Percentiles rank a stretch among this genome's conserved stretches.
Evolutionary conservation across 2,888 invertebrate species (phyloP).

Genomic region (Cylloceria caligata): DNA sequence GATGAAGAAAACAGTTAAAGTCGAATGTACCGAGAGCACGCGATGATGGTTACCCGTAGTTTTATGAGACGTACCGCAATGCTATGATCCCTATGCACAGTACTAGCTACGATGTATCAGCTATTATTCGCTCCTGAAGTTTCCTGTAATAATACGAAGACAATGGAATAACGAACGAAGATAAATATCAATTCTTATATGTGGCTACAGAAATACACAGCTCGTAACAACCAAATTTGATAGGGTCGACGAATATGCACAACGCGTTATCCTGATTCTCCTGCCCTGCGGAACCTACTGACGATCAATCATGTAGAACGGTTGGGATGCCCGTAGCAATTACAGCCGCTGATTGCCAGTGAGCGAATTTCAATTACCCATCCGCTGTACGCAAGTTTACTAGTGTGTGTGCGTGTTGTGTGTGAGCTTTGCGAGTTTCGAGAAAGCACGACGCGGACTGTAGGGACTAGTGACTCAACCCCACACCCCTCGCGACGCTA

Average conservation of each 20-base stretch:
- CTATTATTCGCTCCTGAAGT: slow-evolving; percentile 38
- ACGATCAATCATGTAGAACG: slow-evolving; percentile 70
- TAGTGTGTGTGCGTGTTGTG: slow-evolving; percentile 9
- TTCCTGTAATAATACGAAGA: slow-evolving; percentile 47
- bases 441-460: slow-evolving; percentile 52
- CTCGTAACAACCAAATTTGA: slow-evolving; percentile 19
- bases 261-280: slow-evolving; percentile 47
- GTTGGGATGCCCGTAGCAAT: slow-evolving; percentile 72
- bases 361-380: slow-evolving; percentile 77
- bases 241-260: slow-evolving; percentile 21
- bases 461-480: slow-evolving; percentile 43
- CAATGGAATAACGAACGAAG: slow-evolving; percentile 13
- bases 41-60: slow-evolving; percentile 65
- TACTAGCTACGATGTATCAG: slow-evolving; percentile 16
- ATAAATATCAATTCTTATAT: slow-evolving; percentile 15
- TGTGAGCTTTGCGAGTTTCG: slow-evolving; percentile 43
- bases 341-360: slow-evolving; percentile 72
- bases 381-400: slow-evolving; percentile 50
- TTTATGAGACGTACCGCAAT: slow-evolving; percentile 51
- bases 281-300: slow-evolving; percentile 41
- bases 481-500: slow-evolving; percentile 21
- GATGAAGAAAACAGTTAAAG: slow-evolving; percentile 64
- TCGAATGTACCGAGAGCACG: slow-evolving; percentile 68
- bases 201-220: not conserved
- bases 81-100: slow-evolving; percentile 25